Evolutionary conservation across 2,797 vertebrate genomes (phyloP), one percentile per base, ranked within the genome.

Genomic region (Sebastes oblongus): DNA sequence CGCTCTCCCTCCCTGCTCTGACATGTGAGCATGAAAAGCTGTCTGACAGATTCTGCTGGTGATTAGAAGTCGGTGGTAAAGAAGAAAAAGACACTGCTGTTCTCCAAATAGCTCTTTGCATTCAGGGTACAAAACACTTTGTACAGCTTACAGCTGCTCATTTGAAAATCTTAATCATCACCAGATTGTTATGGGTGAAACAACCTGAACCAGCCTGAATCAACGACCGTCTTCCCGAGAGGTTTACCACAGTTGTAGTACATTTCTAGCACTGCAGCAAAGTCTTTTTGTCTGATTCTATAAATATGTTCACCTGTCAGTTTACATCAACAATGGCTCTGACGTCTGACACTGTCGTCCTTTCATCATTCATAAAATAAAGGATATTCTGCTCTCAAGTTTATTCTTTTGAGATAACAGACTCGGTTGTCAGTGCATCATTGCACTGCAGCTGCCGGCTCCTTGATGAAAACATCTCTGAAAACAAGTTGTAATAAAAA

Each of bases 301-400:
- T 82, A 83, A 88, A 89, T 89, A 89, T 13, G 36, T 82, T 72
- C 22, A 7, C 32, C 73, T 75, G 66, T 27, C 62, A 73, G 42
- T 72, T 84, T 42, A 64, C 29, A 46, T 64, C 75, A 61, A 24
- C 59, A 71, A 10, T 4, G 52, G 61, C 22, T 75, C 22, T 68
- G 61, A 66, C 11, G 6, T 62, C 75, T 79, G 78, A 83, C 58
- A 59, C 6, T 3, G 1, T n/a, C n/a, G 13, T 62, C 64, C 68
- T 89, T 76, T 86, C 83, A 87, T 88, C 77, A 61, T 68, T 46
- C 39, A 11, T 10, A 18, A 82, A 79, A 72, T 29, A 66, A 68
- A 65, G 75, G n/a, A 86, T 25, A 69, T 62, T 75, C 72, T 66
- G 39, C 46, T 66, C 39, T 56, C 25, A 12, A 69, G 34, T 76